phyloP scores from a whole-genome alignment of 2,797 vertebrate species.

The Peromyscus melanophrys region DNA sequence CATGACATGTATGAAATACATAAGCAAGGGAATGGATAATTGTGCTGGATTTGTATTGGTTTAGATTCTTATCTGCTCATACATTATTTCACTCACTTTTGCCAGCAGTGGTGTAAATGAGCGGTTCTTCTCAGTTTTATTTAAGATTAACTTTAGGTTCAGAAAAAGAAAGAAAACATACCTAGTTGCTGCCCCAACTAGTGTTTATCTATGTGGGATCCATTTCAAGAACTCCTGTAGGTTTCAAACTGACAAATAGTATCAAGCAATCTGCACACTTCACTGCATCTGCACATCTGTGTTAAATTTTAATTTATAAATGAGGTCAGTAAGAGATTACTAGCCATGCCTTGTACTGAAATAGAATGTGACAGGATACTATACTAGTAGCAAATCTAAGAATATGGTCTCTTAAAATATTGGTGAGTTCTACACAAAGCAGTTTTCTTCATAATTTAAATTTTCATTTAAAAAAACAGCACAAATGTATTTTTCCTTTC shows the following conservation, averaged over 20 bases:
- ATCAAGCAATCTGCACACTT: not conserved
- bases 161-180: not conserved
- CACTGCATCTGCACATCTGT: not conserved
- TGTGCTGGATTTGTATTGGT: not conserved
- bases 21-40: not conserved
- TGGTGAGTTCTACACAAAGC: not conserved
- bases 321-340: not conserved
- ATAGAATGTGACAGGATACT: not conserved
- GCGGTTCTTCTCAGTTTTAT: constrained; percentile 23
- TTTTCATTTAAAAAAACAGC: too few relatives aligned
- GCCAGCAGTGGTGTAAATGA: not conserved
- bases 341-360: not conserved
- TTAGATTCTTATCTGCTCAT: not conserved
- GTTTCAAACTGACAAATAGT: not conserved
- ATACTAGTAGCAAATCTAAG: not conserved
- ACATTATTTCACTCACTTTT: not conserved
- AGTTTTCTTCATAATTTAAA: not conserved
- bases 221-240: not conserved
- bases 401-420: not conserved
- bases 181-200: not conserved
- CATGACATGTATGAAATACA: not conserved
- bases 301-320: not conserved
- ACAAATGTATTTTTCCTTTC: not conserved
- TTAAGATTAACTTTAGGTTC: constrained; percentile 19
- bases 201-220: not conserved